Base-by-base conservation (phyloP, 1,140 invertebrate genomes). In the Dinothrombium tinctorium region DNA sequence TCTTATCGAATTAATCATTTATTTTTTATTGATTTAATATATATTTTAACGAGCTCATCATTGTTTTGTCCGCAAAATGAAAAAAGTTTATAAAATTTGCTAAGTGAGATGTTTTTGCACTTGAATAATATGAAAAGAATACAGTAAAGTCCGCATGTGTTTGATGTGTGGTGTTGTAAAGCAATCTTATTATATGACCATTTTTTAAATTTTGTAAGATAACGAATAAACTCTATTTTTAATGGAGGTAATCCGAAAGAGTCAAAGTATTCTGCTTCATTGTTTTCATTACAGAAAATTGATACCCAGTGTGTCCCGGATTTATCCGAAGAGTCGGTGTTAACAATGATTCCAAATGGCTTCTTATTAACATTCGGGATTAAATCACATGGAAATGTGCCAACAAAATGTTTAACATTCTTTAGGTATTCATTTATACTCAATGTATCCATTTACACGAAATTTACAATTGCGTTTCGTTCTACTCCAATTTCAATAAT, bases 401-500 rank as follows among this genome's bases (percentile, higher is more conserved):
- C 33, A 17, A 11, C 20, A 19, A 35, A 35, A 17, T 15, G 12
- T 19, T 35, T 21, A 12, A 35, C 12, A 17, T 35, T 19, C 15
- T 19, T 35, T 6, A 35, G n/a, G 17, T 7, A 9, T 5, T 17
- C 9, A 8, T 35, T 19, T 17, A 35, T 5, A 12, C 12, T 11
- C 4, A 19, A n/a, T 12, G 9, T 35, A 4, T 4, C 5, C 33
- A 35, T 35, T 35, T 35, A 7, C 9, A n/a, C n/a, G 15, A n/a
- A 35, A 19, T 35, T 21, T 12, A 21, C 22, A 8, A 21, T 19
- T 19, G 22, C 33, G 19, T 35, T 17, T 38, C 39, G 29, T 3
- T 45, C 23, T 11, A 14, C 15, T 31, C 46, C 32, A 37, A 48
- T 46, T 11, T 40, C 24, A 3, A 48, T 17, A 20, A 46, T 17